Evolutionary conservation across 2,888 invertebrate genomes (phyloP), one percentile per base, ranked within the genome.

Genomic region (Iselma pallidipennis): DNA sequence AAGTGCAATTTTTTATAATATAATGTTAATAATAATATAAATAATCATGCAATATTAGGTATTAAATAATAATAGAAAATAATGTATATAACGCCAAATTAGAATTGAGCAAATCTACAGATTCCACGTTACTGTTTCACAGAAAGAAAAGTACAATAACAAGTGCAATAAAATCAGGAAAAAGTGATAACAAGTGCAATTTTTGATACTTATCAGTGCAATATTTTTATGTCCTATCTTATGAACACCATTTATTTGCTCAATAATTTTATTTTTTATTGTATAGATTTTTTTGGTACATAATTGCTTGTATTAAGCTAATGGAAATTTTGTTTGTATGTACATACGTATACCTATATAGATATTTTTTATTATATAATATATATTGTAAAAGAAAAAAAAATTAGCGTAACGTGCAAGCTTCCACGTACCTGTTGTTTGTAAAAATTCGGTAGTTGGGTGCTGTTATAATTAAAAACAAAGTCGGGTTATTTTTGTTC

Each of bases 1-100:
- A 76, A 68, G 80, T 80, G 80, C 80, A 80, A 80, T 75, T 65
- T 65, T 64, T 61, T n/a, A n/a, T n/a, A n/a, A n/a, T n/a, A n/a
- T n/a, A n/a, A 61, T 49, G 33, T 60, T n/a, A n/a, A n/a, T n/a
- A n/a, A n/a, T n/a, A n/a, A n/a, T n/a, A 42, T 63, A 63, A 55
- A 55, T 45, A 37, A 53, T 57, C 5, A 62, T 57, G 67, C 69
- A 72, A 71, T 72, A 73, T 68, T 72, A 74, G 65, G 59, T 61
- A 37, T 54, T 69, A 61, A 61, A 14, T 60, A 48, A 50, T 56
- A 51, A 49, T 55, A 52, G 55, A 48, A 54, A 57, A 54, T 52
- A 49, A 42, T 51, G 42, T 57, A 57, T 31, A 49, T 23, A 48
- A n/a, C n/a, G n/a, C n/a, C n/a, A 1, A 14, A 23, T 23, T 2